Percentiles rank a stretch among this genome's conserved stretches.
These are phyloP conservation scores for Spea bombifrons DNA, from an alignment of 2,113 vertebrate species.

Conservation along the genomic window DNA sequence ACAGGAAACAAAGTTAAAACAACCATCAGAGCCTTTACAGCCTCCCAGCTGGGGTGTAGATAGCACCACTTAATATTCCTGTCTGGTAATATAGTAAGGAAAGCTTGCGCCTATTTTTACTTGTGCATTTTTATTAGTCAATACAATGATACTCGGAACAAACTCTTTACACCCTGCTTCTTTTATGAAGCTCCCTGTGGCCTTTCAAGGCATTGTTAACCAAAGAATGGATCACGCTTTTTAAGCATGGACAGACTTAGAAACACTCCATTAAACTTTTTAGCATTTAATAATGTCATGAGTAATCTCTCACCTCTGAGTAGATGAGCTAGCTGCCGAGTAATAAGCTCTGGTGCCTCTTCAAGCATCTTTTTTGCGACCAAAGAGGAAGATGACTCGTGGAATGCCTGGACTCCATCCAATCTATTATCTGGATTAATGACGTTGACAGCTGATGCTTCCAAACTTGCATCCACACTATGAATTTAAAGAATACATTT, in stretches of 20 bases:
- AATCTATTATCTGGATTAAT: constrained; percentile 75
- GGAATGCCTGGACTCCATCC: constrained; percentile 62
- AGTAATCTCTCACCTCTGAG: constrained; percentile 86
- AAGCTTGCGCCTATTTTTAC: constrained; percentile 66
- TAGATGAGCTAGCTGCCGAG: constrained; percentile 81
- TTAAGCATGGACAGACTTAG: constrained; percentile 76
- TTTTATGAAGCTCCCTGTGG: constrained; percentile 77
- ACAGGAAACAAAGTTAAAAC: constrained; percentile 51
- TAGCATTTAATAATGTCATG: constrained; percentile 68
- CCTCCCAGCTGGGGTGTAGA: constrained; percentile 55
- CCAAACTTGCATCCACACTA: constrained; percentile 78
- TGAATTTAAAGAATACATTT: too few relatives aligned
- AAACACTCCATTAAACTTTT: constrained; percentile 86
- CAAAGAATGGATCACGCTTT: constrained; percentile 84
- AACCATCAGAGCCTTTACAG: constrained; percentile 49
- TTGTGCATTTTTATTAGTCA: constrained; percentile 75
- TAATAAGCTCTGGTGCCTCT: constrained; percentile 85
- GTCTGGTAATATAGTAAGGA: constrained; percentile 61
- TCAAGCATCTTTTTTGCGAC: constrained; percentile 87
- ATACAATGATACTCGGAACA: constrained; percentile 77
- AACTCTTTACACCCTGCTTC: constrained; percentile 80
- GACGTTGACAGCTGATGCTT: constrained; percentile 80
- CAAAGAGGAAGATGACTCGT: constrained; percentile 67
- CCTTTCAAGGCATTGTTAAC: constrained; percentile 86
- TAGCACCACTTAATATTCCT: constrained; percentile 63